Evolutionary conservation across 2,888 invertebrate genomes (phyloP).

Genomic region (Invenusta paracnida): DNA sequence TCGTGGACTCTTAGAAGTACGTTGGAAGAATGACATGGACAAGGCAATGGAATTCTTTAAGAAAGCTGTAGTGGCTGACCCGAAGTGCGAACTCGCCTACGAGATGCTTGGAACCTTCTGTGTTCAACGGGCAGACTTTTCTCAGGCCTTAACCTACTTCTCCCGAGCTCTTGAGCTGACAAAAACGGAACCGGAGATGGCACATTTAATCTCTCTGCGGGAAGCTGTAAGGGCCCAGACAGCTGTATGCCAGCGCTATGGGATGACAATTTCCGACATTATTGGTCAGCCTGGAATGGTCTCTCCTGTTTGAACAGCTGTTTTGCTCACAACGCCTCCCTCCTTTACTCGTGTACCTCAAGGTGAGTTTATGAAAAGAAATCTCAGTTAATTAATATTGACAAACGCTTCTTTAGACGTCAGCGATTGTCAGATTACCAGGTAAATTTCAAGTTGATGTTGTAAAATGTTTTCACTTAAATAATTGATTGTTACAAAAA

Average conservation of each 20-base stretch:
- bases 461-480: no score
- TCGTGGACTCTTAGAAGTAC: slow-evolving; percentile 72
- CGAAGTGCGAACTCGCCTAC: slow-evolving; percentile 86
- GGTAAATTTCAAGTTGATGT: no score
- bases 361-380: no score
- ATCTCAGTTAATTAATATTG: no score
- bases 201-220: slow-evolving; percentile 79
- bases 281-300: neutral
- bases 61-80: slow-evolving; percentile 74
- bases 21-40: slow-evolving; percentile 77
- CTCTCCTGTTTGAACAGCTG: no score
- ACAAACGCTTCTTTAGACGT: no score
- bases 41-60: slow-evolving; percentile 74
- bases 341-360: no score
- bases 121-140: slow-evolving; percentile 81
- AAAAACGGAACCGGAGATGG: slow-evolving; percentile 80
- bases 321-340: no score
- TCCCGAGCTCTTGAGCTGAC: slow-evolving; percentile 80
- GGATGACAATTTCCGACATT: neutral
- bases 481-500: no score
- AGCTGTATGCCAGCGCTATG: neutral
- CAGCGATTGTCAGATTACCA: no score
- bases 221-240: slow-evolving; percentile 81
- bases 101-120: slow-evolving; percentile 90
- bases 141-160: slow-evolving; percentile 76